Evolutionary conservation across 2,797 vertebrate species (phyloP).

Genomic region (Phataginus tetradactyla): DNA sequence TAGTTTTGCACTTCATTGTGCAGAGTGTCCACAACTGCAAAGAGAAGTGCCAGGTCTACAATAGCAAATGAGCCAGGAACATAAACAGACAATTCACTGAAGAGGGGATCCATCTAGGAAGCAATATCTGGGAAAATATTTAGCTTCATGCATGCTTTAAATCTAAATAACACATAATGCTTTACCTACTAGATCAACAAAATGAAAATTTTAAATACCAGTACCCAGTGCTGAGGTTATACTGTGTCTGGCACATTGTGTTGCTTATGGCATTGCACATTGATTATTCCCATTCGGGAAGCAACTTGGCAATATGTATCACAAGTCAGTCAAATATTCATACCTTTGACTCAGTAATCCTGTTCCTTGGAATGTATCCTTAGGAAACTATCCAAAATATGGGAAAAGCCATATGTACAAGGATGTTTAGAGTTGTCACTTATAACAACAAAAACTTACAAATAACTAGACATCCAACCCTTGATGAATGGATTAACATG

Average conservation of each 20-base stretch:
- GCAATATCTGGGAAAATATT: not conserved
- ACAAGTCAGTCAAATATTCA: not conserved
- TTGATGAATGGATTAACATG: not conserved
- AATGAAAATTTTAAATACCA: not conserved
- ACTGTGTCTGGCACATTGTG: not conserved
- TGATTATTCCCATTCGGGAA: not conserved
- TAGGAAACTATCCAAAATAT: constrained; percentile 42
- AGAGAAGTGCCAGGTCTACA: not conserved
- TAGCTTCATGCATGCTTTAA: not conserved
- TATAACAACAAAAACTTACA: not conserved
- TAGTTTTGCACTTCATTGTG: not conserved
- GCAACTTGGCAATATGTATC: not conserved
- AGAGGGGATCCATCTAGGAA: not conserved
- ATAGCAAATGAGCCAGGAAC: not conserved
- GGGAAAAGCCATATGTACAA: not conserved
- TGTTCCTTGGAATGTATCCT: not conserved
- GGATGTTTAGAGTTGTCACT: not conserved
- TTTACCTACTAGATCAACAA: not conserved
- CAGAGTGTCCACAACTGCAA: not conserved
- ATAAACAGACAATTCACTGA: not conserved
- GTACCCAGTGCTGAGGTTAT: not conserved
- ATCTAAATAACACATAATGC: not conserved
- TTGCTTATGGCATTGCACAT: not conserved
- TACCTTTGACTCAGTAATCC: constrained; percentile 16
- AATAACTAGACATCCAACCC: not conserved